A percentile compares a stretch with the other conserved stretches of the same genome.
Conservation (phyloP, 2,797 vertebrate species). For the Aplochiton taeniatus region DNA sequence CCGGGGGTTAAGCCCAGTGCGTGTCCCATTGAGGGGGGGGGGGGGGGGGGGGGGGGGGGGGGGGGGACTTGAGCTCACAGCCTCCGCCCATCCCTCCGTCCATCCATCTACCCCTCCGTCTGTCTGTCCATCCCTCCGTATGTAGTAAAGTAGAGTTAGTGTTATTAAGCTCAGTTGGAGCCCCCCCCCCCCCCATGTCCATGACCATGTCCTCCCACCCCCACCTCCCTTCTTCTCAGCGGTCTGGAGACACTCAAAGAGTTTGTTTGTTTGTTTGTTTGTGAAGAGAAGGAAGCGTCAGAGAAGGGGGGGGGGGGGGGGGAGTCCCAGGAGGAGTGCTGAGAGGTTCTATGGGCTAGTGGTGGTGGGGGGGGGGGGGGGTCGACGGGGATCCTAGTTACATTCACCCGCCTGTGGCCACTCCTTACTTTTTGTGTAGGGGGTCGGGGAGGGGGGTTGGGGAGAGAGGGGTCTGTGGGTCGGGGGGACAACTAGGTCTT, state of each 20-base stretch:
- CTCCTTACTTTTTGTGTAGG: neutral
- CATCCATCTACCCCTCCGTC: slow-evolving; percentile 42
- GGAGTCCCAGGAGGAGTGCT: too few species aligned
- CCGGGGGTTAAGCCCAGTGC: slow-evolving; percentile 7
- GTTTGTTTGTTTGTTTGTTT: too few species aligned
- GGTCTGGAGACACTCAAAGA: too few species aligned
- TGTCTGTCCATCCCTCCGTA: slow-evolving; percentile 48
- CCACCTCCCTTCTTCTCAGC: too few species aligned
- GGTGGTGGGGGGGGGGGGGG: neutral
- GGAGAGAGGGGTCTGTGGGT: neutral
- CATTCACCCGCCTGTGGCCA: neutral
- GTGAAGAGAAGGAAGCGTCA: too few species aligned
- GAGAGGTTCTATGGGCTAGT: too few species aligned
- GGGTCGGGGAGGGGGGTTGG: neutral
- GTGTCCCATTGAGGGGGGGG: too few species aligned
- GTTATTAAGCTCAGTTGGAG: slow-evolving; percentile 77
- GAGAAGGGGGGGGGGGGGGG: too few species aligned
- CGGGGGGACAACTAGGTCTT: slow-evolving; percentile 82
- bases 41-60: too few species aligned
- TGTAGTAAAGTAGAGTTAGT: slow-evolving; percentile 77
- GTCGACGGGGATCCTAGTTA: neutral
- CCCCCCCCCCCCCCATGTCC: too few species aligned
- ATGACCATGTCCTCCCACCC: too few species aligned
- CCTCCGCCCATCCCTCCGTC: slow-evolving; percentile 8
- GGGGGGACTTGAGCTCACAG: neutral